Conservation (phyloP, 2,888 invertebrate species). For the Polymixis flavicincta region DNA sequence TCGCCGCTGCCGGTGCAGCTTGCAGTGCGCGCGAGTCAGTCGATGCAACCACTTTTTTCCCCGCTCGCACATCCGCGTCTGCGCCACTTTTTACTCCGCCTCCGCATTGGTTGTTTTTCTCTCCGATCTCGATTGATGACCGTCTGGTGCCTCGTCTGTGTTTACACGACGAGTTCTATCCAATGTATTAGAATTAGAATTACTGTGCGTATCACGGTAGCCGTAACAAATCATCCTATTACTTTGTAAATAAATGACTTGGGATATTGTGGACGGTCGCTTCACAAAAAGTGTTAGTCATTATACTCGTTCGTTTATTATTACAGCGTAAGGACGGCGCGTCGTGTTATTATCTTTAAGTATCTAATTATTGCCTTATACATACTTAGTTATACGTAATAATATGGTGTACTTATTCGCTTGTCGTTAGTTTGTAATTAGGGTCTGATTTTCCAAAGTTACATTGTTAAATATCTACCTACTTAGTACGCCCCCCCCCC, state of each 20-base stretch:
- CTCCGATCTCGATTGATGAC: constrained; percentile 80
- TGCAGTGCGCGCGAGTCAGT: constrained; percentile 70
- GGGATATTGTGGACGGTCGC: constrained; percentile 45
- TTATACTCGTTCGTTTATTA: constrained; percentile 56
- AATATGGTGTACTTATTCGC: constrained; percentile 10
- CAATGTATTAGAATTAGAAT: constrained; percentile 67
- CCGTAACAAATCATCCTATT: constrained; percentile 69
- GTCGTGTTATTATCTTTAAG: constrained; percentile 31
- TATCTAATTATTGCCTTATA: constrained; percentile 40
- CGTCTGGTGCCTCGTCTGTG: constrained; percentile 80
- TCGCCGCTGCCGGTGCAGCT: constrained; percentile 26
- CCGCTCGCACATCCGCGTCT: constrained; percentile 83
- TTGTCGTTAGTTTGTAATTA: constrained; percentile 37
- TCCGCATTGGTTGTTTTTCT: constrained; percentile 81
- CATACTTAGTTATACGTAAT: constrained; percentile 9
- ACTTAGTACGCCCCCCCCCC: too few species aligned
- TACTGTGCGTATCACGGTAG: constrained; percentile 79
- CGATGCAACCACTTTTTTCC: constrained; percentile 82
- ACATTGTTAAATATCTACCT: background rate
- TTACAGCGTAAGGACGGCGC: constrained; percentile 36
- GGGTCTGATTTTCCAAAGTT: constrained; percentile 3
- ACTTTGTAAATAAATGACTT: constrained; percentile 66
- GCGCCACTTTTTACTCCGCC: constrained; percentile 82
- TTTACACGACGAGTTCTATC: constrained; percentile 72
- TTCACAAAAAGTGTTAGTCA: constrained; percentile 61